These are phyloP conservation scores for Lophotriccus pileatus DNA, from an alignment of 2,797 vertebrate species.

Conservation along the genomic window DNA sequence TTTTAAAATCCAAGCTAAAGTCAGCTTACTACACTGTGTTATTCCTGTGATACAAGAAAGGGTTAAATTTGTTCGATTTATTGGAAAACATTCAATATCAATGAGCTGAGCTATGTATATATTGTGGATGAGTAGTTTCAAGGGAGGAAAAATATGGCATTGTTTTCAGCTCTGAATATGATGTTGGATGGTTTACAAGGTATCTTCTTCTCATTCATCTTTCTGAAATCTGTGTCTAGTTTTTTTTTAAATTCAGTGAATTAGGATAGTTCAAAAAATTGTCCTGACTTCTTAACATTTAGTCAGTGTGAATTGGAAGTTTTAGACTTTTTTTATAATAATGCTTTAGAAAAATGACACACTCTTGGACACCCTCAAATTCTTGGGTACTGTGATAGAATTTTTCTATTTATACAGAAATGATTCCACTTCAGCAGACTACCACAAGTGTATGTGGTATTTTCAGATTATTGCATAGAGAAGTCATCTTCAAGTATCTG, in stretches of 20 bases:
- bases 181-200: neutral
- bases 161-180: neutral
- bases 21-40: neutral
- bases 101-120: neutral
- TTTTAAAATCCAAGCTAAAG: neutral
- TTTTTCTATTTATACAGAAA: neutral
- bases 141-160: neutral
- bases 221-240: neutral
- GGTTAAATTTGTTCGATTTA: neutral
- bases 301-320: neutral
- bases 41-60: neutral
- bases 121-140: neutral
- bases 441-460: neutral
- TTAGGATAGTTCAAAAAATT: neutral
- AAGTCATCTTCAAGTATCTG: neutral
- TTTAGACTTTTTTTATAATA: neutral
- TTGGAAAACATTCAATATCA: neutral
- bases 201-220: neutral
- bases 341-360: neutral
- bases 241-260: neutral
- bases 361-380: neutral
- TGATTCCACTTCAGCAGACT: neutral
- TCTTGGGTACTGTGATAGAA: neutral
- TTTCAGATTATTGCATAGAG: neutral
- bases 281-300: neutral